A percentile compares a stretch with the other conserved stretches of the same genome.
These are phyloP conservation scores for Oreortyx pictus DNA, from an alignment of 2,797 vertebrate species.

Conservation along the genomic window DNA sequence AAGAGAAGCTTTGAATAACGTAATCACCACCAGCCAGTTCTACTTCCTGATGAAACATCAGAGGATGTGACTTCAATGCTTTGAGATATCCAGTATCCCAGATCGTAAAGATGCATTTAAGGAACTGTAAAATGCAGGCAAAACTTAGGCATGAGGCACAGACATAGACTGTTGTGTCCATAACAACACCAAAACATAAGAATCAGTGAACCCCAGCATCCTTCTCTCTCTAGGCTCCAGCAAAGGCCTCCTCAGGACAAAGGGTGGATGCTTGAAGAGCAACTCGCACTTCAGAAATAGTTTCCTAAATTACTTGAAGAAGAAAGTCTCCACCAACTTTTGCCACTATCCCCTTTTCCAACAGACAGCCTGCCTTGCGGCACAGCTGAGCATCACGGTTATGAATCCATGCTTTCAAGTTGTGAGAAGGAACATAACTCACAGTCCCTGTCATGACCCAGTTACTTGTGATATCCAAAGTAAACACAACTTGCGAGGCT, in stretches of 20 bases:
- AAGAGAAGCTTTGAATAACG: not conserved
- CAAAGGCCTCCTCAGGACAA: not conserved
- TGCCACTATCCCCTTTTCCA: not conserved
- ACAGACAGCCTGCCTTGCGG: fast-evolving
- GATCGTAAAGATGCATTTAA: not conserved
- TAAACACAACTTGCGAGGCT: not conserved
- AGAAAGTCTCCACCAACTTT: not conserved
- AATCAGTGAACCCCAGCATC: fast-evolving
- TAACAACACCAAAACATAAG: not conserved
- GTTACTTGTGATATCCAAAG: constrained; percentile 56
- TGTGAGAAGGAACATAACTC: constrained; percentile 34
- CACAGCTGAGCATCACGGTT: fast-evolving
- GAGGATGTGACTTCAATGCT: not conserved
- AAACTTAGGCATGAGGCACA: not conserved
- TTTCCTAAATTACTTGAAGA: not conserved
- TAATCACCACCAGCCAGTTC: not conserved
- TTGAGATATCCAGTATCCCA: not conserved
- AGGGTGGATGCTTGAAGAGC: not conserved
- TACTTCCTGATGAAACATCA: not conserved
- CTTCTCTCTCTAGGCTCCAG: fast-evolving
- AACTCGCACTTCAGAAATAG: not conserved
- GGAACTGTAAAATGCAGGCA: not conserved
- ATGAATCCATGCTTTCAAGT: constrained; percentile 7
- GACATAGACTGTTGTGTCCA: not conserved
- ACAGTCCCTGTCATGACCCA: constrained; percentile 1